Evolutionary conservation across 1,140 invertebrate genomes (phyloP), one percentile per base, ranked within the genome.

Genomic region (Aphelinus atriplicis): DNA sequence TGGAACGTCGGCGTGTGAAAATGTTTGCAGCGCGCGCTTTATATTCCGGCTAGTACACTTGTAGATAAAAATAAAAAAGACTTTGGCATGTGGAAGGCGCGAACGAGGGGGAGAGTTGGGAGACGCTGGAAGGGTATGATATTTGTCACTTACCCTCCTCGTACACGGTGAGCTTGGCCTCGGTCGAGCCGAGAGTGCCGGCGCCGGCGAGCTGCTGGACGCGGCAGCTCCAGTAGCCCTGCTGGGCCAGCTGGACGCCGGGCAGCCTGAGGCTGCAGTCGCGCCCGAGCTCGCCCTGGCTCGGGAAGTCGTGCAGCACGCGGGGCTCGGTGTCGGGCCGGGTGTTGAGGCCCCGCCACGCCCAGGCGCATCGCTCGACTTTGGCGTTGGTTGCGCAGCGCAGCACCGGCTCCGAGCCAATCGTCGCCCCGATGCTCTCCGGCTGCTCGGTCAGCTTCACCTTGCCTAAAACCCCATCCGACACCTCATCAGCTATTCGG

Each of bases 321-420:
- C 78, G 73, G 51, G 82, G 80, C 48, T 82, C 78, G 2, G 78
- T 79, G 53, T 81, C 81, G 1, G 64, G 5, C 1, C 42, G 6
- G 50, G 80, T 80, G 55, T 63, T 78, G 51, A 53, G 51, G 51
- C 4, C 4, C 45, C 80, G 82, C 82, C 84, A 86, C 10, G 79
- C 81, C 87, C 87, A 88, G n/a, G 80, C 73, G 72, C 87, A 88
- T 62, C 83, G 85, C 60, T 88, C 85, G 26, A 85, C 82, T 10
- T 84, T 80, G 26, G 83, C 83, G 69, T 82, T 87, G 3, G 83
- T 83, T 26, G 84, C 74, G 78, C 87, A 88, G 69, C 82, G 84
- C 55, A 88, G 73, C 3, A 78, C 79, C 5, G 81, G 78, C 10
- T 80, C 78, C 6, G 84, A 81, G 48, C 84, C 85, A 3, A 85